Base-by-base conservation (phyloP, 2,888 invertebrate species). In the Junonia oenone region DNA sequence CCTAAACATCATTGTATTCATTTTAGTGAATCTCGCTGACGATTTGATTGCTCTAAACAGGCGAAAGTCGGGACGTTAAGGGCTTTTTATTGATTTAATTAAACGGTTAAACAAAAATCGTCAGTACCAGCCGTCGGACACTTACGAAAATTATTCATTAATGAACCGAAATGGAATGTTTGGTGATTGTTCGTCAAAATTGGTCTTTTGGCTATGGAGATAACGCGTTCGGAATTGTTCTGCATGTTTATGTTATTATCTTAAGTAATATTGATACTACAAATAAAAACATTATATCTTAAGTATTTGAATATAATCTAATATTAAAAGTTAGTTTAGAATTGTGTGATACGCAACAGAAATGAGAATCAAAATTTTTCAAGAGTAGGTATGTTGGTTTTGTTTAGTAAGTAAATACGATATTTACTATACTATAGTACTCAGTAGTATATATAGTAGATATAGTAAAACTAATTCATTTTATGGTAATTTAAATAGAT, bases 31-130 rank as follows among this genome's bases (percentile, higher is more conserved):
- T 43, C 33, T 35, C 49, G 45, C 27, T 38, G 53, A 53, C 47
- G 31, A 45, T 53, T 53, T 57, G 49, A 50, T 54, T 54, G 53
- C 40, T 40, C 40, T 53, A 54, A 53, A 50, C 50, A 49, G 45
- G 31, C 31, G 45, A 38, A 55, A 46, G 45, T 51, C 38, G n/a
- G 40, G 46, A 56, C 47, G 51, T 43, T 15, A 13, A 35, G 19
- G 11, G 27, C 27, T 55, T 58, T 55, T 56, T 56, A 53, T 43
- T 19, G 29, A 33, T 53, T 37, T 26, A 52, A 53, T 53, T 53
- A 59, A 59, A 59, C 50, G 49, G 49, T 56, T 53, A 46, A 56
- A 29, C 40, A 45, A 33, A 54, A 56, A 59, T 38, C 13, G 49
- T 31, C 22, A 31, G 45, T 49, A 45, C 45, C 29, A 37, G 50